These are phyloP conservation scores for Xestia sexstrigata DNA, from an alignment of 2,888 invertebrate species.

Conservation along the genomic window DNA sequence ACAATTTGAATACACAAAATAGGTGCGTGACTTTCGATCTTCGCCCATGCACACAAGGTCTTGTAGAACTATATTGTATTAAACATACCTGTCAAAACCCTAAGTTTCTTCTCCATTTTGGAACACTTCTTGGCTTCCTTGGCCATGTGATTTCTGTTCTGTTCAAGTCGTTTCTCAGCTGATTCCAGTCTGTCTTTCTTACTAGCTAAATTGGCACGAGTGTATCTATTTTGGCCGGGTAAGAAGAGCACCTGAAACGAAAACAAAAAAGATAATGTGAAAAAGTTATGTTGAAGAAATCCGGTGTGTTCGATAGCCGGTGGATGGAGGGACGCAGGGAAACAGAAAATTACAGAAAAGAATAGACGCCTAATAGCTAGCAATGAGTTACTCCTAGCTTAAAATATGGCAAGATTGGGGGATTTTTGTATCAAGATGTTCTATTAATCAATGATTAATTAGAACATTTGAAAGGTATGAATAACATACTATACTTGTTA, in stretches of 20 bases:
- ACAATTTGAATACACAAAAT: neutral
- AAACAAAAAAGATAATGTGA: neutral
- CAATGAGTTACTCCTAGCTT: neutral
- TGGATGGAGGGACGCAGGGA: no score
- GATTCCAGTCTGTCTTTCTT: slow-evolving; percentile 99
- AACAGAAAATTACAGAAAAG: no score
- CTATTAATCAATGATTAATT: neutral
- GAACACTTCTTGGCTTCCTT: slow-evolving; percentile 98
- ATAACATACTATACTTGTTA: neutral
- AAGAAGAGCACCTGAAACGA: slow-evolving; percentile 94
- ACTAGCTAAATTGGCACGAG: slow-evolving; percentile 97
- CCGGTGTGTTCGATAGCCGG: neutral
- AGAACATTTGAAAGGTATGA: no score
- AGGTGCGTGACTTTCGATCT: neutral
- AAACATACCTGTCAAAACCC: slow-evolving; percentile 95
- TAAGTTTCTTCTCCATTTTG: slow-evolving; percentile 99
- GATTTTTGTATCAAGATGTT: neutral
- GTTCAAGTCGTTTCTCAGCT: slow-evolving; percentile 97
- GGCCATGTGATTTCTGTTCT: slow-evolving; percentile 98
- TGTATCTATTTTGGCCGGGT: slow-evolving; percentile 97
- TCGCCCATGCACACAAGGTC: neutral
- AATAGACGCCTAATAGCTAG: neutral
- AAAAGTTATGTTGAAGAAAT: neutral
- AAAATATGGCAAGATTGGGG: neutral
- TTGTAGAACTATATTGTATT: neutral